These are phyloP conservation scores for Uloborus plumipes DNA, from an alignment of 2,888 invertebrate genomes.

Conservation along the genomic window DNA sequence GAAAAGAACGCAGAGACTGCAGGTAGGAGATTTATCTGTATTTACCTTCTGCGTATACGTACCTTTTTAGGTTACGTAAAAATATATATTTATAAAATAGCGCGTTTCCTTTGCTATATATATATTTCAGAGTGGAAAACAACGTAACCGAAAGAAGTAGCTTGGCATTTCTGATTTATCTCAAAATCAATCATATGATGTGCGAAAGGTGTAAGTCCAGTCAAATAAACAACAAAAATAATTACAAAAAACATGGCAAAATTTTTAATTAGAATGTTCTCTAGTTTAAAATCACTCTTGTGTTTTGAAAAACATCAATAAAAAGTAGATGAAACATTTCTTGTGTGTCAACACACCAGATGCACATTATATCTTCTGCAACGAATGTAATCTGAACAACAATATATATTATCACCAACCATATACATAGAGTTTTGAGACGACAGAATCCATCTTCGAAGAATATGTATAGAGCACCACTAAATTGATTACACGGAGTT, in stretches of 20 bases:
- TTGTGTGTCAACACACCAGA: slow-evolving; percentile 50
- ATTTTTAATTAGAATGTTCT: slow-evolving; percentile 44
- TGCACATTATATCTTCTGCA: slow-evolving; percentile 51
- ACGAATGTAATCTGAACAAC: slow-evolving; percentile 60
- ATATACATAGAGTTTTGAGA: slow-evolving; percentile 53
- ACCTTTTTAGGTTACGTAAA: too few relatives aligned
- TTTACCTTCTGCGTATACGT: too few relatives aligned
- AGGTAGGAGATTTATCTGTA: too few relatives aligned
- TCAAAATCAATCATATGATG: too few relatives aligned
- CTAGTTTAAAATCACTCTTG: slow-evolving; percentile 55
- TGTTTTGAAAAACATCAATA: slow-evolving; percentile 59
- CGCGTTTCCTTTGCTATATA: too few relatives aligned
- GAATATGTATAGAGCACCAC: slow-evolving; percentile 62
- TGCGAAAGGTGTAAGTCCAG: too few relatives aligned
- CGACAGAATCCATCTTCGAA: slow-evolving; percentile 20
- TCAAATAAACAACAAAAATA: slow-evolving; percentile 2
- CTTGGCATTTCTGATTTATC: too few relatives aligned
- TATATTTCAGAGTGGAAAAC: too few relatives aligned
- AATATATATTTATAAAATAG: too few relatives aligned
- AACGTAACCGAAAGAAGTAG: too few relatives aligned
- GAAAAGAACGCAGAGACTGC: too few relatives aligned
- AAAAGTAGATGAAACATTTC: slow-evolving; percentile 55
- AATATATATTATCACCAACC: slow-evolving; percentile 63
- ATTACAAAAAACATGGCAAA: slow-evolving; percentile 50
- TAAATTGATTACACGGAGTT: slow-evolving; percentile 61